Evolutionary conservation across 1,140 invertebrate species (phyloP).

Genomic region (Battus philenor): DNA sequence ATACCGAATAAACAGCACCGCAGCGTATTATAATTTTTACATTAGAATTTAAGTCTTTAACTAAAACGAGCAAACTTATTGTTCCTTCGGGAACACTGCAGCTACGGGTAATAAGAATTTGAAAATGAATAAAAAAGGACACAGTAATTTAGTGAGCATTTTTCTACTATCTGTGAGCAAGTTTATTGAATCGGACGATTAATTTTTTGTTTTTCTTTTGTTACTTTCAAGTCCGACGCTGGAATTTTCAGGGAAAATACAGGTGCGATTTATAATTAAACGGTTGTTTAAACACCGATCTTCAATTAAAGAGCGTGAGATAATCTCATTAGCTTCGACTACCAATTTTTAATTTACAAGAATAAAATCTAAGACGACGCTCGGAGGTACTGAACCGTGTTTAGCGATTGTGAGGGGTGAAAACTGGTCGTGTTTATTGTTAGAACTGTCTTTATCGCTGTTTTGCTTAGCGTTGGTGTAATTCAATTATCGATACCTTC

Average conservation of each 20-base stretch:
- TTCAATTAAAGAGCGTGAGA: slow-evolving; percentile 54
- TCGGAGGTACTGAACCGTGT: slow-evolving; percentile 44
- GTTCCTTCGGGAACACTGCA: slow-evolving; percentile 1
- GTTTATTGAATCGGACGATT: slow-evolving; percentile 13
- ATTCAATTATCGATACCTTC: not conserved
- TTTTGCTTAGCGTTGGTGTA: slow-evolving; percentile 2
- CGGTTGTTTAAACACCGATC: slow-evolving; percentile 43
- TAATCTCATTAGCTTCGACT: slow-evolving; percentile 56
- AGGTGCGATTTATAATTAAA: slow-evolving; percentile 28
- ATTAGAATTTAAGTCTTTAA: slow-evolving; percentile 4
- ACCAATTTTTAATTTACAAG: slow-evolving; percentile 63
- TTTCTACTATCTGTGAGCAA: slow-evolving; percentile 10
- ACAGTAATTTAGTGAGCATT: slow-evolving; percentile 11
- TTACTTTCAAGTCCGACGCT: slow-evolving; percentile 1
- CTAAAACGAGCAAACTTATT: slow-evolving; percentile 1
- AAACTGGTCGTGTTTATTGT: slow-evolving; percentile 39
- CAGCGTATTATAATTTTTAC: not conserved
- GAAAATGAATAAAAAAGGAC: slow-evolving; percentile 11
- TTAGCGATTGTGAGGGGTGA: slow-evolving; percentile 48
- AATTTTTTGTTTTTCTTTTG: slow-evolving; percentile 19
- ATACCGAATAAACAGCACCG: not conserved
- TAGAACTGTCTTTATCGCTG: slow-evolving; percentile 30
- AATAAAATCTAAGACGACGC: slow-evolving; percentile 56
- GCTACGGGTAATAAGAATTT: slow-evolving; percentile 8
- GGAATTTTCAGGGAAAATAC: slow-evolving; percentile 8